Percentiles rank a stretch among this genome's conserved stretches.
phyloP scores from a whole-genome alignment of 2,113 vertebrate species.

The Drymodes brunneopygia region DNA sequence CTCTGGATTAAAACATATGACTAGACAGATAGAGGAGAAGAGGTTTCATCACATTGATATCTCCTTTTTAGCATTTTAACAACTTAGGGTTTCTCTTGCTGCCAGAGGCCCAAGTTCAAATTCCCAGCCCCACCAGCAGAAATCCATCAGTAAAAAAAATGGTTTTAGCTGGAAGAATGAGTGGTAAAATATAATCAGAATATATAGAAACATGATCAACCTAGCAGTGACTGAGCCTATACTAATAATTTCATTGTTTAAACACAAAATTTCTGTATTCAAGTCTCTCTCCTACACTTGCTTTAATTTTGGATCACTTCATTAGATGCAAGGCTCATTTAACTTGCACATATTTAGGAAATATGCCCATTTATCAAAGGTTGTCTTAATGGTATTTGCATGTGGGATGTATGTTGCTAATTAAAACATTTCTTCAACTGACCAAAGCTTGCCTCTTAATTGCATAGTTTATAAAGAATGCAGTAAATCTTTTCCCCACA shows the following conservation, averaged over 20 bases:
- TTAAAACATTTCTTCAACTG: conserved; percentile 54
- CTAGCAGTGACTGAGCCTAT: not conserved
- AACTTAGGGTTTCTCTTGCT: not conserved
- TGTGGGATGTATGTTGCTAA: not conserved
- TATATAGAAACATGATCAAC: not conserved
- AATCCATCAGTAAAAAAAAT: not conserved
- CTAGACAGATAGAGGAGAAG: not conserved
- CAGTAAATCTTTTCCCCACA: not conserved
- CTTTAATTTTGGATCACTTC: conserved; percentile 36
- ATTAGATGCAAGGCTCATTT: conserved; percentile 36
- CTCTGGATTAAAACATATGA: not conserved
- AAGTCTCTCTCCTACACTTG: conserved; percentile 1
- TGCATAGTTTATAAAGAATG: not conserved
- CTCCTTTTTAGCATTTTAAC: not conserved
- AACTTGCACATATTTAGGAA: not conserved
- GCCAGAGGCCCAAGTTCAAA: not conserved
- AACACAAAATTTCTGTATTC: conserved; percentile 12
- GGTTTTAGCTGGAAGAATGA: not conserved
- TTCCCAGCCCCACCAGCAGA: not conserved
- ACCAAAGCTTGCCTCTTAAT: conserved; percentile 22
- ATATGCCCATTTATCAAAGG: conserved; percentile 42
- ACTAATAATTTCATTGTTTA: not conserved
- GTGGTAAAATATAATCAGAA: conserved; percentile 1
- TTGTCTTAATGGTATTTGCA: conserved; percentile 33
- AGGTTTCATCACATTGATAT: not conserved